phyloP scores from a whole-genome alignment of 2,888 invertebrate species.

The Drosophila conformis region DNA sequence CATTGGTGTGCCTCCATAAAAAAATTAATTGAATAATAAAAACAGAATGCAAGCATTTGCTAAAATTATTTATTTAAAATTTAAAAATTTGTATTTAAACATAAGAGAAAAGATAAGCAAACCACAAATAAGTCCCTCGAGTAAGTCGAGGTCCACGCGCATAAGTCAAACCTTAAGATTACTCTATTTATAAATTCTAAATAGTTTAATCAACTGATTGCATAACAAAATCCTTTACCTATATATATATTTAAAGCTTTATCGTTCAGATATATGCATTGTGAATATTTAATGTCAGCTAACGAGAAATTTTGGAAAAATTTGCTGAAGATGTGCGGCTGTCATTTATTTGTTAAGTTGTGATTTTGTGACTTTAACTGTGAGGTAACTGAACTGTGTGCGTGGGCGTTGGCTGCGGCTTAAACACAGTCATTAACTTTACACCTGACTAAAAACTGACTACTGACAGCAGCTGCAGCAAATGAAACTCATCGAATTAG shows the following conservation, averaged over 20 bases:
- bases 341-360: constrained; percentile 13
- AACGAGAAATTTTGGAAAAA: not conserved
- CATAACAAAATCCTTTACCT: not conserved
- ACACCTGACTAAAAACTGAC: constrained; percentile 29
- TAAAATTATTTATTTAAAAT: not conserved
- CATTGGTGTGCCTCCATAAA: not conserved
- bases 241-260: not conserved
- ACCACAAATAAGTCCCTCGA: not conserved
- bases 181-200: not conserved
- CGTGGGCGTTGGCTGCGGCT: constrained; percentile 6
- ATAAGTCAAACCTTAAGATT: not conserved
- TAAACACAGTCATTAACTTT: constrained; percentile 24
- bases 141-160: not conserved
- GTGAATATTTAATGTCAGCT: not conserved
- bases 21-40: not conserved
- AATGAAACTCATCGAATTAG: constrained; percentile 56
- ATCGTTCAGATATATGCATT: not conserved
- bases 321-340: not conserved
- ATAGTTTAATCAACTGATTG: not conserved
- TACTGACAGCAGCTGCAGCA: constrained; percentile 6
- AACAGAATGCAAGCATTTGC: not conserved
- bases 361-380: constrained; percentile 20
- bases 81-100: not conserved
- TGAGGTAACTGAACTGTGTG: not conserved
- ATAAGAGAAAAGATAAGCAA: not conserved